Evolutionary conservation across 92 coral and sea anemone species (phyloP), one percentile per base, ranked within the genome.

Genomic region (Anthopleura xanthogrammica): DNA sequence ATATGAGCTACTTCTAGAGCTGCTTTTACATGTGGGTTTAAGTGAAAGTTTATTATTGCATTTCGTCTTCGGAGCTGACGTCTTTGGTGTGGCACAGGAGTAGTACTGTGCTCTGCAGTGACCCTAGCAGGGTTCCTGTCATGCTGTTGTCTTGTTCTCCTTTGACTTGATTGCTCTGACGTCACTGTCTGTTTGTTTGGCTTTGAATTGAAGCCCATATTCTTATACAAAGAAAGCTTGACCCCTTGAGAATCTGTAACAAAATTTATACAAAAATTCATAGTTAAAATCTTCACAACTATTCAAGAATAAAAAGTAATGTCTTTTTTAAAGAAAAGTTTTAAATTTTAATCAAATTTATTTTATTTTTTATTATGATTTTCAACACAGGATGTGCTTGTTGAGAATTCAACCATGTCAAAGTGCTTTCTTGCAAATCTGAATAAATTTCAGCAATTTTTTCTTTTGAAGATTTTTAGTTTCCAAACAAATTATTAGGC

Each of bases 1-100:
- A 85, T 80, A 56, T 89, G 76, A 1, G 90, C 92, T 11, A 89
- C 90, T 52, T 89, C 87, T 50, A 84, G 57, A 1, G 87, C 87
- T 12, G 87, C 87, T 22, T 77, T 76, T 7, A 66, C 39, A 75
- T 75, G 29, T 5, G 87, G 82, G 40, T 75, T 68, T 16, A 84
- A 74, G 65, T 48, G 19, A 19, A 84, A 76, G 60, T 84, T 84
- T 16, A 62, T 81, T 64, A 76, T 23, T 11, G 87, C 87, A 65
- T 84, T 84, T 48, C 87, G 41, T 29, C 87, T 22, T 41, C 77
- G 46, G 64, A 76, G 36, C 39, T 64, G 52, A 52, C 74, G 48
- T 52, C 75, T 60, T 19, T 13, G 19, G 64, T 20, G 23, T 23
- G 50, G 76, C 23, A 50, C 40, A 60, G 75, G 0, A 19, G 76